Evolutionary conservation across 2,797 vertebrate species (phyloP), one percentile per base, ranked within the genome.

Genomic region (Schizopygopsis malacanthus): DNA sequence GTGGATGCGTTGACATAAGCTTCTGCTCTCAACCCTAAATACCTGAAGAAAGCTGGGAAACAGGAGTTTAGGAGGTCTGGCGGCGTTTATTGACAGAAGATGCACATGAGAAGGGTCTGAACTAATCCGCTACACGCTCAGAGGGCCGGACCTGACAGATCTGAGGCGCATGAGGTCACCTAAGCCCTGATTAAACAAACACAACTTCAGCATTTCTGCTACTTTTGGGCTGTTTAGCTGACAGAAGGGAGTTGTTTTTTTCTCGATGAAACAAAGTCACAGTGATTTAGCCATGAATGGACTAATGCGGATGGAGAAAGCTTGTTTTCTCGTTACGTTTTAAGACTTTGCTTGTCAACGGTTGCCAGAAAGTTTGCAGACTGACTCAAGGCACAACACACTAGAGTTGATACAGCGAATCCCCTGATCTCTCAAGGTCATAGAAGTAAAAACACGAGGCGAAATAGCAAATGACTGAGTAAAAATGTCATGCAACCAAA

Each of bases 131-230:
- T 9, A 4, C 18, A 4, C 10, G 71, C 39, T 65, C 59, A 33
- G n/a, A 45, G 79, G 80, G 88, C 86, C 2, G 22, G 90, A 91
- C 89, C 87, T 90, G 84, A 83, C 54, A 61, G 79, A 76, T 89
- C 83, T 77, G 85, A 90, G 90, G 77, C 86, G 91, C 92, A 91
- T 92, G 87, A 91, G 93, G 91, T 91, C 92, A 92, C 63, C 37
- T 88, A 87, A 90, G 79, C 84, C 75, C 37, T 65, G 75, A 82
- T 77, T 56, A 72, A 86, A 71, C 83, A 85, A 71, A 85, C 63
- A 71, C 59, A 91, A 89, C 28, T 73, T 89, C 63, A 83, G 84
- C 70, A 71, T 59, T 86, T 86, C 79, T 63, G 59, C 22, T 12
- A 79, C 61, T 67, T 82, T 59, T 83, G 28, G 33, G 41, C 67